phyloP scores from a whole-genome alignment of 2,888 invertebrate genomes.

The Sipha maydis region DNA sequence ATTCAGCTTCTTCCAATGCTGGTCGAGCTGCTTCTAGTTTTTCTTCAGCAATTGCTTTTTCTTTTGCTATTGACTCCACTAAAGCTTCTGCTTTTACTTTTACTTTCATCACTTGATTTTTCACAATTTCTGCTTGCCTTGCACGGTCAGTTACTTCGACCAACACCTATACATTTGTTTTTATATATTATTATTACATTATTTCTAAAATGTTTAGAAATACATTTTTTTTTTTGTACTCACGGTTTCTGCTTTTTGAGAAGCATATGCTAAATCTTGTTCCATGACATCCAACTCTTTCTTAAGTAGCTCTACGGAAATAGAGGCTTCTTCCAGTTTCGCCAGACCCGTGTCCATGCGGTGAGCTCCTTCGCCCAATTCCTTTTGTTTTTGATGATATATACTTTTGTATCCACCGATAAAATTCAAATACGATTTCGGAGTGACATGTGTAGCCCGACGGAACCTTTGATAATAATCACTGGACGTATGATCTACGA shows the following conservation, averaged over 20 bases:
- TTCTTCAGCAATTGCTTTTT: slow-evolving; percentile 89
- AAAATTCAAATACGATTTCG: slow-evolving; percentile 95
- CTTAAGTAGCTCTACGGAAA: slow-evolving; percentile 90
- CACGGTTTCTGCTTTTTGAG: slow-evolving; percentile 89
- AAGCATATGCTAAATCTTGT: slow-evolving; percentile 90
- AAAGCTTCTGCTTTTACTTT: slow-evolving; percentile 94
- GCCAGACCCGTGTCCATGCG: slow-evolving; percentile 96
- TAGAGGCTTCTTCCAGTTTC: slow-evolving; percentile 94
- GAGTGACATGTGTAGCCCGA: slow-evolving; percentile 94
- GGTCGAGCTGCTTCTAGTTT: slow-evolving; percentile 96
- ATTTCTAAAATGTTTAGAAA: neutral
- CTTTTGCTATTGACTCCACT: slow-evolving; percentile 86
- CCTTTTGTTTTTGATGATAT: slow-evolving; percentile 87
- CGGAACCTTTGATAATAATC: slow-evolving; percentile 91
- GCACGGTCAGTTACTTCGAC: slow-evolving; percentile 92
- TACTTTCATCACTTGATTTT: slow-evolving; percentile 94
- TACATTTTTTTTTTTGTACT: neutral
- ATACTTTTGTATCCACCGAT: slow-evolving; percentile 95
- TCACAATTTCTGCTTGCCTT: slow-evolving; percentile 93
- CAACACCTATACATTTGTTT: slow-evolving; percentile 68
- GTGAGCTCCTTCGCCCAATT: slow-evolving; percentile 87
- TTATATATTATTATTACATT: neutral
- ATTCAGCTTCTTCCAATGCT: slow-evolving; percentile 93
- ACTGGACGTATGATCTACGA: slow-evolving; percentile 83
- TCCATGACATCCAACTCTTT: slow-evolving; percentile 95